phyloP scores from a whole-genome alignment of 2,113 vertebrate species.

The Girardinichthys multiradiatus region DNA sequence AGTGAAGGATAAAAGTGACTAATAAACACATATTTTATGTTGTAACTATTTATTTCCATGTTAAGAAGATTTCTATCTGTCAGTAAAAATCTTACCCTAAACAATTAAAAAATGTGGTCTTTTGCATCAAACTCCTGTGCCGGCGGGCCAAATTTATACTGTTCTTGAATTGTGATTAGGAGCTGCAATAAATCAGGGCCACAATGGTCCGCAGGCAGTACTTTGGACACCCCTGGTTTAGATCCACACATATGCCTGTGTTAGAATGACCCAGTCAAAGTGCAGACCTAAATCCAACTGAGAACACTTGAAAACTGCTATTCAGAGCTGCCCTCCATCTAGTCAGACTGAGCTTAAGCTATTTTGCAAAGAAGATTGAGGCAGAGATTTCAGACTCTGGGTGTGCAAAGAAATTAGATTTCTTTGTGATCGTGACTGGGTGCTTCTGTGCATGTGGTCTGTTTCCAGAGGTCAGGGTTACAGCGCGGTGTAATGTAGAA shows the following conservation, averaged over 20 bases:
- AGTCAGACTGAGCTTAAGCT: neutral
- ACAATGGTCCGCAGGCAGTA: too few relatives aligned
- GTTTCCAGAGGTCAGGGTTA: conserved; percentile 54
- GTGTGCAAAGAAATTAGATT: too few relatives aligned
- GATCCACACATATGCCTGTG: too few relatives aligned
- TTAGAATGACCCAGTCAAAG: too few relatives aligned
- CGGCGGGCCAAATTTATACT: too few relatives aligned
- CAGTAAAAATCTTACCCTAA: neutral
- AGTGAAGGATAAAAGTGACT: neutral
- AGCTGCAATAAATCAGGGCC: neutral
- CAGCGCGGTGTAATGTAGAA: conserved; percentile 46
- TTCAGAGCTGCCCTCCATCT: too few relatives aligned
- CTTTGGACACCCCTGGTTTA: too few relatives aligned
- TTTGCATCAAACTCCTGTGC: neutral
- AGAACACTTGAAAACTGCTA: neutral
- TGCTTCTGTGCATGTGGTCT: conserved; percentile 14
- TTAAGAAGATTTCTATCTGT: too few relatives aligned
- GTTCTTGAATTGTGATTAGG: neutral
- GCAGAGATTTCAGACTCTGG: too few relatives aligned
- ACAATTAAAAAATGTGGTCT: neutral
- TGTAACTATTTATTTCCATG: neutral
- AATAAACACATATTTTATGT: neutral
- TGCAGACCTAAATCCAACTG: neutral
- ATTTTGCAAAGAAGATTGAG: neutral
- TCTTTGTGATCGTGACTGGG: neutral